These are phyloP conservation scores for Muscicapa comitata DNA, from an alignment of 2,797 vertebrate species.

Conservation along the genomic window DNA sequence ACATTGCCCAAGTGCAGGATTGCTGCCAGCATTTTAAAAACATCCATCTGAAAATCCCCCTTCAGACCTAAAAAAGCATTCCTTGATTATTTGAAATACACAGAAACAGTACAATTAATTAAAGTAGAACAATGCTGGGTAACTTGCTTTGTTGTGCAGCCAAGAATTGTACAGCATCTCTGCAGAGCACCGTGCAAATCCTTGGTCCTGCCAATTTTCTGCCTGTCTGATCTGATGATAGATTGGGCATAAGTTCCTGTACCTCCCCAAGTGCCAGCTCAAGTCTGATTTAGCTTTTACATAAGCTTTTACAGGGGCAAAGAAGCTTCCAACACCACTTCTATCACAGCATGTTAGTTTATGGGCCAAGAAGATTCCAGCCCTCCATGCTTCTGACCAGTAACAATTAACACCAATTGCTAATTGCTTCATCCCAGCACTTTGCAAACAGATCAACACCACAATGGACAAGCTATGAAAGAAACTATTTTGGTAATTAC, in stretches of 20 bases:
- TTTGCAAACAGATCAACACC: background rate
- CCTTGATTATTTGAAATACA: background rate
- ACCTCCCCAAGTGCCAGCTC: background rate
- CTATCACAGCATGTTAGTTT: background rate
- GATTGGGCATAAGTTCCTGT: background rate
- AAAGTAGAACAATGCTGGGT: background rate
- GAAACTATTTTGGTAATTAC: background rate
- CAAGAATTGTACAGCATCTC: background rate
- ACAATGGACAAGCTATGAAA: background rate
- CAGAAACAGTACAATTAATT: background rate
- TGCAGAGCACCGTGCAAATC: background rate
- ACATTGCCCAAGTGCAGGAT: slow-evolving; percentile 95
- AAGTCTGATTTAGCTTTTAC: background rate
- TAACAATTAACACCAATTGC: background rate
- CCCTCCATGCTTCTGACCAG: background rate
- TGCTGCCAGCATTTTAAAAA: slow-evolving; percentile 89
- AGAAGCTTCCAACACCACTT: background rate
- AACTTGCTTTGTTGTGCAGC: background rate
- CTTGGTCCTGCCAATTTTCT: background rate
- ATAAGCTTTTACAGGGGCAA: background rate
- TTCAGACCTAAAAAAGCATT: slow-evolving; percentile 79
- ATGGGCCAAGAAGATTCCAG: background rate
- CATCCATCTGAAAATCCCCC: slow-evolving; percentile 86
- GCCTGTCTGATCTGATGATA: background rate
- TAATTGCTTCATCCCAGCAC: background rate